Evolutionary conservation across 2,113 vertebrate species (phyloP), one percentile per base, ranked within the genome.

Genomic region (Harpagus bidentatus): DNA sequence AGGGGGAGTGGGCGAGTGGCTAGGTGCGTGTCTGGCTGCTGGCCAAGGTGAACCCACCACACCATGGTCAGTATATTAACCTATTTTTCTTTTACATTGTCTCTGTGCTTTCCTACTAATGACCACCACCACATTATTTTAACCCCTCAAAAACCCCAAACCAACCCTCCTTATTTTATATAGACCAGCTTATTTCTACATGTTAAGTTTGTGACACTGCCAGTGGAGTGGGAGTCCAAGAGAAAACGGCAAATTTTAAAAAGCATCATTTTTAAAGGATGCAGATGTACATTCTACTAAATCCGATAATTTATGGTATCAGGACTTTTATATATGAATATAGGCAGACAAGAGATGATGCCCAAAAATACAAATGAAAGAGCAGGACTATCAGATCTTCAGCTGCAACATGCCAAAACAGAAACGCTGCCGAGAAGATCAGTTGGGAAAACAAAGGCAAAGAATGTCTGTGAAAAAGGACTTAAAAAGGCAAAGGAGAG

Each of bases 1-100:
- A 79, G 11, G 5, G 1, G 3, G 10, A 62, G 31, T 16, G 28
- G 59, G 22, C 1, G 4, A 76, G 32, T 4, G 2, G 23, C 28
- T 29, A 34, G 9, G 40, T 47, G 38, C 28, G 16, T 19, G 47
- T 29, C 25, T 63, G 40, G 32, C 50, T 72, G 32, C 16, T 70
- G 55, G 40, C 19, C 71, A 52, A 47, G 55, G 16, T 13, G 34
- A 78, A 73, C 22, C 14, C 17, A 53, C 21, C 47, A 59, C 16
- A 50, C 8, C 13, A 34, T 1, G 4, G 34, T 56, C 52, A 48
- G 8, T 26, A 16, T 6, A 32, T 72, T 50, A 36, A 63, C 4
- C 18, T 61, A 3, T 31, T 53, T 69, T 55, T 50, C 11, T 50
- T 76, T 71, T 58, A 67, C 53, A 67, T 5, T 48, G 10, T 5